A percentile compares a stretch with the other conserved stretches of the same genome.
Evolutionary conservation across 2,797 vertebrate species (phyloP).

Genomic region (Adrianichthys oophorus): DNA sequence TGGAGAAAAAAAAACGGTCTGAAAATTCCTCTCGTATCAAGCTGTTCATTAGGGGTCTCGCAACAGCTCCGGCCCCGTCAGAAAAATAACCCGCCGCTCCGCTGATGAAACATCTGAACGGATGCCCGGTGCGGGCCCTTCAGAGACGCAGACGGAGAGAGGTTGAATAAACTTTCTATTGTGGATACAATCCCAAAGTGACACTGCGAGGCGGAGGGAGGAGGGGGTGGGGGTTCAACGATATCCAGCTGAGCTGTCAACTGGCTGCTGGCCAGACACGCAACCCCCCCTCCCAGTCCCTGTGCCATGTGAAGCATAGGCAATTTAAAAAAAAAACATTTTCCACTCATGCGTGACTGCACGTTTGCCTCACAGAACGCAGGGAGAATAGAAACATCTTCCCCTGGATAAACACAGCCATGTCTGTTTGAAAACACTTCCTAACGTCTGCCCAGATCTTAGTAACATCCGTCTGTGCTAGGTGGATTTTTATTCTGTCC

Average conservation of each 20-base stretch:
- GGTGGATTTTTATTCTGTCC: slow-evolving; percentile 34
- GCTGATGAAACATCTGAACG: slow-evolving; percentile 87
- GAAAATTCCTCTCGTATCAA: slow-evolving; percentile 90
- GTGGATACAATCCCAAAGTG: slow-evolving; percentile 91
- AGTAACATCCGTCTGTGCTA: slow-evolving; percentile 65
- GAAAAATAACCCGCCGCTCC: slow-evolving; percentile 86
- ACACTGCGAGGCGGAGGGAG: slow-evolving; percentile 82
- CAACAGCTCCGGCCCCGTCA: slow-evolving; percentile 87
- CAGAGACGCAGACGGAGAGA: slow-evolving; percentile 86
- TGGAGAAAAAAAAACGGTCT: slow-evolving; percentile 81
- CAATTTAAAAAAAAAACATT: slow-evolving; percentile 73
- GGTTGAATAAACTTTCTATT: slow-evolving; percentile 97
- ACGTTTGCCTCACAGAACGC: slow-evolving; percentile 66
- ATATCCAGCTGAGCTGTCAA: slow-evolving; percentile 95
- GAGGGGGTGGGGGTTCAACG: slow-evolving; percentile 73
- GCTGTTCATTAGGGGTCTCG: slow-evolving; percentile 90
- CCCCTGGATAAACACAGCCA: slow-evolving; percentile 68
- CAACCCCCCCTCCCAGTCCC: slow-evolving; percentile 79
- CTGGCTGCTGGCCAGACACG: slow-evolving; percentile 91
- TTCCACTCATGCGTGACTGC: slow-evolving; percentile 81
- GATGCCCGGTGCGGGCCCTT: slow-evolving; percentile 81
- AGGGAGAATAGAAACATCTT: slow-evolving; percentile 67
- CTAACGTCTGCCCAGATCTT: slow-evolving; percentile 67
- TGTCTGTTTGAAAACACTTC: slow-evolving; percentile 75
- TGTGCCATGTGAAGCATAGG: slow-evolving; percentile 84